Evolutionary conservation across 2,113 vertebrate species (phyloP), one percentile per base, ranked within the genome.

Genomic region (Bos javanicus): DNA sequence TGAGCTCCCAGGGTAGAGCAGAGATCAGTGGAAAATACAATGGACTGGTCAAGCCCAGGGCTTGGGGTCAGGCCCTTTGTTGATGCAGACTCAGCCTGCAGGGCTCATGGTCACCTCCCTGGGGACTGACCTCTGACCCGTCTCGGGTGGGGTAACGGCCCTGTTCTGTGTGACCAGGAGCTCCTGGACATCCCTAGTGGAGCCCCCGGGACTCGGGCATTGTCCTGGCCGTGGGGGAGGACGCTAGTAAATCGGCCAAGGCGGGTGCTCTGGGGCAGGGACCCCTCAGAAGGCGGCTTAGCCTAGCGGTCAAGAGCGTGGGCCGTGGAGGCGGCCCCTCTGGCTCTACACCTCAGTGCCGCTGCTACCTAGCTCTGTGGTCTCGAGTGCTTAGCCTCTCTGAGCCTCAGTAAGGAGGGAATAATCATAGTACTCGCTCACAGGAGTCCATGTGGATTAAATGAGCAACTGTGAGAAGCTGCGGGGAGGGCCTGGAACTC

Each of bases 251-350:
- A 43, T 14, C n/a, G 84, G 48, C 33, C 16, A 81, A 60, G 71
- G 17, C 11, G 0, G 3, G 46, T 2, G 76, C 30, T 56, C 43
- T 3, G 7, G 52, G 48, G 16, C 25, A 2, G 3, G 0, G 19
- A 46, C 28, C n/a, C 56, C 54, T 30, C 17, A 1, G 64, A 43
- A 36, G 84, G 15, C 25, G 0, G 56, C 5, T 8, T 14, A 23
- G 82, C 43, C 36, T 15, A 3, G 39, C 5, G 9, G 43, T 6
- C 23, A 46, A 25, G 50, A 5, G 2, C 60, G 13, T 52, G 50
- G 23, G 15, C 74, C 12, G 1, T 5, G 30, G 56, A n/a, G 71
- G 94, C 9, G 2, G 26, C 54, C 59, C 4, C 78, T 33, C 56
- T 16, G 54, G 50, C 10, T 83, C 54, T 26, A 30, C n/a, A 19